These are phyloP conservation scores for Teleogryllus occipitalis DNA, from an alignment of 1,140 invertebrate species.

Conservation along the genomic window DNA sequence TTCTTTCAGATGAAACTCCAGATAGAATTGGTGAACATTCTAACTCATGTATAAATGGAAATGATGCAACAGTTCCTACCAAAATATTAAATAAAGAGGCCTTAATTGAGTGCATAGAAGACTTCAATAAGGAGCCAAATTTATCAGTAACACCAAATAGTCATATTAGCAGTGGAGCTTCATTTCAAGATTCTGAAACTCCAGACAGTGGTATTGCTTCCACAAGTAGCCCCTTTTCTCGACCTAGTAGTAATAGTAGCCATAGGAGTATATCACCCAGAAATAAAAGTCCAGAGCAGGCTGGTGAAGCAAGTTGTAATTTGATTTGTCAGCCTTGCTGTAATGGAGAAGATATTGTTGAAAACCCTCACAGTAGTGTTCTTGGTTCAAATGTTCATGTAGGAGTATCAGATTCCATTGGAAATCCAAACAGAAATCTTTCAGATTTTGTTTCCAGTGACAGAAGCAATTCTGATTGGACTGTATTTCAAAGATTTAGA, in stretches of 20 bases:
- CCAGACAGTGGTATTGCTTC: slow-evolving; percentile 20
- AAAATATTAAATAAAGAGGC: not conserved
- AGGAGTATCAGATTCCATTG: not conserved
- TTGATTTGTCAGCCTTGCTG: not conserved
- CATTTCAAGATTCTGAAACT: slow-evolving; percentile 8
- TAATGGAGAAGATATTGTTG: not conserved
- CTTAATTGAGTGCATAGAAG: not conserved
- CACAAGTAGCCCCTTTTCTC: not conserved
- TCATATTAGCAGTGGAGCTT: not conserved
- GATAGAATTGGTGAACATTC: not conserved
- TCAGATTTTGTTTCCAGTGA: not conserved
- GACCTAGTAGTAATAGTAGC: not conserved
- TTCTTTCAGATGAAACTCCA: not conserved
- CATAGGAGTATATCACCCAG: not conserved
- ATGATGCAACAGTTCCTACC: slow-evolving; percentile 2
- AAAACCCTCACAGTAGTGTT: not conserved
- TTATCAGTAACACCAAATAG: not conserved
- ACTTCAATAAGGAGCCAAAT: not conserved
- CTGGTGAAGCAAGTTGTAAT: not conserved
- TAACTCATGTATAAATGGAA: slow-evolving; percentile 4
- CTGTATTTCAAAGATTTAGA: slow-evolving; percentile 17
- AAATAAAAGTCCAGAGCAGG: not conserved
- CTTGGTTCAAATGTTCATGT: not conserved
- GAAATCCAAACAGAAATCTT: not conserved
- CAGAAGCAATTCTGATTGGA: slow-evolving; percentile 8